Evolutionary conservation across 1,140 invertebrate species (phyloP).

Genomic region (Hormaphis cornu): DNA sequence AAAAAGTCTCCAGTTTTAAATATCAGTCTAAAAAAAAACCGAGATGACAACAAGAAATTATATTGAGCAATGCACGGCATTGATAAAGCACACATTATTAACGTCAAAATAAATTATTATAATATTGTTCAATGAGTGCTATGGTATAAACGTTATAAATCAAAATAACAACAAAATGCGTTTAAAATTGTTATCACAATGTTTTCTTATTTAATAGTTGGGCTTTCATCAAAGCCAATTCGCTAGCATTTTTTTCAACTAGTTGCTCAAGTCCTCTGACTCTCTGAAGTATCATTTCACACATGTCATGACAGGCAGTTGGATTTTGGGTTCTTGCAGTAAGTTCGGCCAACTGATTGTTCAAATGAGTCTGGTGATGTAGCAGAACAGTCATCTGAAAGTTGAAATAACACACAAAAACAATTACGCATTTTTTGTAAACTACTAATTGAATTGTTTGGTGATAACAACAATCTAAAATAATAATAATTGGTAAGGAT

Average conservation of each 20-base stretch:
- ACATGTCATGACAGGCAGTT: conserved; percentile 34
- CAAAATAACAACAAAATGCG: not conserved
- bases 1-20: no score
- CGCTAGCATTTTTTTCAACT: conserved; percentile 35
- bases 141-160: not conserved
- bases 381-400: conserved; percentile 34
- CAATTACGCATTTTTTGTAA: not conserved
- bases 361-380: conserved; percentile 34
- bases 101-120: not conserved
- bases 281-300: conserved; percentile 35
- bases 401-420: not conserved
- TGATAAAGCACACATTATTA: not conserved
- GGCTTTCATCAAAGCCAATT: conserved; percentile 36
- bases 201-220: conserved; percentile 32
- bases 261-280: conserved; percentile 35
- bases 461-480: no score
- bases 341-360: conserved; percentile 28
- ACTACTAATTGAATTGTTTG: no score
- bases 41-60: no score
- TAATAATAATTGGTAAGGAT: no score
- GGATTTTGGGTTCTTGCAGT: conserved; percentile 27
- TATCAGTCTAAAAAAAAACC: no score
- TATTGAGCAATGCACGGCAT: no score
- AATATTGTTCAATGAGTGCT: conserved; percentile 17
- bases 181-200: not conserved